Evolutionary conservation across 1,140 invertebrate species (phyloP).

Genomic region (Listronotus bonariensis): DNA sequence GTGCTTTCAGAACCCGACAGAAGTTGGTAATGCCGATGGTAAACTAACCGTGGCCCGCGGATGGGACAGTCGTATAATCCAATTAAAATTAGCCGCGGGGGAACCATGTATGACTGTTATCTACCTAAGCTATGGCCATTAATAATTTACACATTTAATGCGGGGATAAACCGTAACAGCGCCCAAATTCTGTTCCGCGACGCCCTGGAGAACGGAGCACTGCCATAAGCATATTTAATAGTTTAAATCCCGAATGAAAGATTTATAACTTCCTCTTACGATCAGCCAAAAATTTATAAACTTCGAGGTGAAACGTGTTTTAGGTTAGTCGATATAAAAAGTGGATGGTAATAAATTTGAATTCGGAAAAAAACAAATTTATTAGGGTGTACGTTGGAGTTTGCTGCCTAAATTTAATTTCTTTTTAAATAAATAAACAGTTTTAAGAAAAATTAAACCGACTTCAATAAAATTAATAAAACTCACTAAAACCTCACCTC

Average conservation of each 20-base stretch:
- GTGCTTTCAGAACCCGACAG: slow-evolving; percentile 14
- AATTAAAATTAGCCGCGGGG: slow-evolving; percentile 52
- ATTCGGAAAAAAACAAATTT: too few species aligned
- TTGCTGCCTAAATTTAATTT: too few species aligned
- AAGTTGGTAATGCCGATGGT: slow-evolving; percentile 22
- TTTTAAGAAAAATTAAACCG: too few species aligned
- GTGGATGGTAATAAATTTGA: too few species aligned
- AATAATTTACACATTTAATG: slow-evolving; percentile 52
- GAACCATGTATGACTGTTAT: slow-evolving; percentile 51
- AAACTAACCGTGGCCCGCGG: slow-evolving; percentile 18
- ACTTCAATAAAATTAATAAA: too few species aligned
- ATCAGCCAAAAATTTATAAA: slow-evolving; percentile 6
- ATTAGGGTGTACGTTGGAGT: too few species aligned
- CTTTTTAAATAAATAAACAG: too few species aligned
- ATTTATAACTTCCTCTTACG: slow-evolving; percentile 17
- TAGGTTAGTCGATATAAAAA: too few species aligned
- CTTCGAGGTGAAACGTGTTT: not conserved
- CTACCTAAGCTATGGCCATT: slow-evolving; percentile 50
- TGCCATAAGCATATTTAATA: slow-evolving; percentile 38
- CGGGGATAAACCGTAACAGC: slow-evolving; percentile 36
- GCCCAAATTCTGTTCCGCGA: slow-evolving; percentile 27
- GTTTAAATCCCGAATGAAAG: slow-evolving; percentile 32
- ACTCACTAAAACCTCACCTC: too few species aligned
- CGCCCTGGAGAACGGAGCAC: slow-evolving; percentile 18
- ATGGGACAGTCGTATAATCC: slow-evolving; percentile 49